phyloP scores from a whole-genome alignment of 2,888 invertebrate genomes.

The Eupithecia vulgata region DNA sequence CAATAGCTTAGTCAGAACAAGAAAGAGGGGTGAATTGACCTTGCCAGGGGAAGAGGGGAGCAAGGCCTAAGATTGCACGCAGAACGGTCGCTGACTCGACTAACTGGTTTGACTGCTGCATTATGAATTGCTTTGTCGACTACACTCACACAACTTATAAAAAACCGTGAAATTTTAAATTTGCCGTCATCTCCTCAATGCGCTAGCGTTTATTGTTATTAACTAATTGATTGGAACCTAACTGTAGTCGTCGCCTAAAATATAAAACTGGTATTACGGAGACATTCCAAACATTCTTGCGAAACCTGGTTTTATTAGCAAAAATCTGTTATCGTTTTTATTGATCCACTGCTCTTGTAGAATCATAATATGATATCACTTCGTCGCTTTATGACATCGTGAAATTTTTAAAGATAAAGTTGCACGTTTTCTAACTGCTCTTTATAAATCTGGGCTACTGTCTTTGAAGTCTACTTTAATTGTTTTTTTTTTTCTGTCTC shows the following conservation, averaged over 20 bases:
- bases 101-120: conserved; percentile 65
- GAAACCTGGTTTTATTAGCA: conserved; percentile 17
- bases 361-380: neutral
- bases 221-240: conserved; percentile 29
- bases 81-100: conserved; percentile 72
- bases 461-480: conserved; percentile 26
- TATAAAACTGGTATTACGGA: conserved; percentile 23
- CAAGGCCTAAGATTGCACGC: conserved; percentile 53
- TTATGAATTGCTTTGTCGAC: conserved; percentile 29
- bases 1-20: conserved; percentile 60
- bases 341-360: neutral
- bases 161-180: conserved; percentile 28
- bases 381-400: neutral
- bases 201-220: conserved; percentile 12
- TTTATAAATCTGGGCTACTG: conserved; percentile 9
- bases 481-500: conserved; percentile 33
- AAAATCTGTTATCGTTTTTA: conserved; percentile 4
- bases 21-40: conserved; percentile 70
- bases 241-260: conserved; percentile 31
- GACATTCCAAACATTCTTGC: conserved; percentile 32
- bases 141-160: conserved; percentile 7
- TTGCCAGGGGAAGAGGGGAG: conserved; percentile 67
- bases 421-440: conserved; percentile 13
- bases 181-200: conserved; percentile 6
- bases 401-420: conserved; percentile 11